A percentile compares a stretch with the other conserved stretches of the same genome.
phyloP scores from a whole-genome alignment of 2,888 invertebrate genomes.

The Nesidiocoris tenuis region DNA sequence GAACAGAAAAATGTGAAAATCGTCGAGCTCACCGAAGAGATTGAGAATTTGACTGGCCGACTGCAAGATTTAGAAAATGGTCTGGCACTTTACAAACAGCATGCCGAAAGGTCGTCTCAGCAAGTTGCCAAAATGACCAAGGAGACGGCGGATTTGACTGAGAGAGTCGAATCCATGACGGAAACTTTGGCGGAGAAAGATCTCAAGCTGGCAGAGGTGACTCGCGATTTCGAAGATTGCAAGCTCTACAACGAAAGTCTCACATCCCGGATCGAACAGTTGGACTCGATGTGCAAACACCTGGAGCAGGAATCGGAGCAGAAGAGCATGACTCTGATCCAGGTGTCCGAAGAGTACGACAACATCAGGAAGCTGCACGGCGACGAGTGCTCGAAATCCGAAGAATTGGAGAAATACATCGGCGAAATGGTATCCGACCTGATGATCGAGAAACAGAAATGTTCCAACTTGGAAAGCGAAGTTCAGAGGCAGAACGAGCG shows the following conservation, averaged over 20 bases:
- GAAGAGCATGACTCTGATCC: constrained; percentile 44
- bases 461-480: constrained; percentile 39
- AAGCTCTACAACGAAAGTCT: constrained; percentile 44
- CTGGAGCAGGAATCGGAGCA: constrained; percentile 45
- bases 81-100: neutral
- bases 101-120: neutral
- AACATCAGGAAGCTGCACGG: constrained; percentile 43
- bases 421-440: constrained; percentile 48
- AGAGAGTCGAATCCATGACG: constrained; percentile 40
- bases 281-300: constrained; percentile 37
- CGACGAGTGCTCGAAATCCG: constrained; percentile 17
- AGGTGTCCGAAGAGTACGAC: constrained; percentile 47
- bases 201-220: constrained; percentile 40
- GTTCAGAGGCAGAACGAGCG: constrained; percentile 19
- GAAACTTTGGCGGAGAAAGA: constrained; percentile 41
- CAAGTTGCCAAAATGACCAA: neutral
- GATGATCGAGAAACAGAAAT: constrained; percentile 48
- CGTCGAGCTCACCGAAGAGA: neutral
- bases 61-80: neutral
- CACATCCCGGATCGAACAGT: constrained; percentile 43
- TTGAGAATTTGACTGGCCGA: neutral
- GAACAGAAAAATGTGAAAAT: neutral
- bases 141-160: constrained; percentile 24
- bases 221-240: constrained; percentile 42
- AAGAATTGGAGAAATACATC: constrained; percentile 45